Evolutionary conservation across 1,140 invertebrate genomes (phyloP), one percentile per base, ranked within the genome.

Genomic region (Bacillus rossius): DNA sequence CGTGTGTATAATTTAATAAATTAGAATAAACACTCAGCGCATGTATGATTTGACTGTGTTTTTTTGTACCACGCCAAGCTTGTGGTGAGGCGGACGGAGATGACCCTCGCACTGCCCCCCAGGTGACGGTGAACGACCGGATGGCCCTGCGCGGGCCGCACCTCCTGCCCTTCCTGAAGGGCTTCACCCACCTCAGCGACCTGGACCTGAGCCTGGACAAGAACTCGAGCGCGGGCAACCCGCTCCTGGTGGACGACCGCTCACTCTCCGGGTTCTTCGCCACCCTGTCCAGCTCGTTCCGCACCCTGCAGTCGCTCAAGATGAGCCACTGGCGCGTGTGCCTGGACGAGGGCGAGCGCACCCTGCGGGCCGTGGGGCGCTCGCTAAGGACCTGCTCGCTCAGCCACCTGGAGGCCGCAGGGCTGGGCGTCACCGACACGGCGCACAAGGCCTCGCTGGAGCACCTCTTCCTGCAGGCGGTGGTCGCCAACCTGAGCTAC

Each of bases 111-210:
- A n/a, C n/a, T n/a, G n/a, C n/a, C n/a, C n/a, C n/a, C n/a, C 67
- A 77, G 72, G 73, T 79, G 40, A 71, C 73, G 22, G 69, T 80
- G 38, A 76, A 77, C 61, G 77, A 79, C 57, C 67, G 74, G 29
- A 62, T 76, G 34, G 73, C 72, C n/a, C 64, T 79, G 5, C 69
- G 76, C 8, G 78, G 78, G 0, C 77, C 78, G 1, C 72, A 78
- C 37, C 56, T 81, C 3, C 61, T 81, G 7, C 75, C 77, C 1
- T 77, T 78, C 64, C 68, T 80, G 10, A 68, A 73, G 0, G 75
- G 76, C 10, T 78, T 80, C 61, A 75, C 75, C 3, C 72, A 72
- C 8, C 67, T 81, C 8, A 74, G 76, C 59, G 78, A 81, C 60
- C 66, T 80, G 0, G 77, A 80, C 42, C 64, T 81, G 8, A 75